Evolutionary conservation across 2,888 invertebrate species (phyloP).

Genomic region (Yponomeuta plumbellus): DNA sequence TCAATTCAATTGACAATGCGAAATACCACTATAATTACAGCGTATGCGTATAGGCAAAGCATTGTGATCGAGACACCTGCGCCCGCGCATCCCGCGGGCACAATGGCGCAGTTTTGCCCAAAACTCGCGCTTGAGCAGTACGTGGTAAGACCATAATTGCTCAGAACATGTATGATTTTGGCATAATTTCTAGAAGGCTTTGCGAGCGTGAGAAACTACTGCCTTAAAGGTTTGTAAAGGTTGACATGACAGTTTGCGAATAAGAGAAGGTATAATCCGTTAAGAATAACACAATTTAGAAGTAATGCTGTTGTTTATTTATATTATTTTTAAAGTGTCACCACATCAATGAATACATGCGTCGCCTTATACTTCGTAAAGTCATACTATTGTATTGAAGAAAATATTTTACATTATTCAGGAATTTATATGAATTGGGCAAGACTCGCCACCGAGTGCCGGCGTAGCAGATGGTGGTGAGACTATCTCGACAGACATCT

Average conservation of each 20-base stretch:
- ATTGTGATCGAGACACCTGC: conserved; percentile 49
- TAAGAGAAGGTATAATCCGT: background rate
- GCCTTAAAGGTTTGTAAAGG: background rate
- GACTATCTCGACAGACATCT: no score
- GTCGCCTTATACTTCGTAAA: no score
- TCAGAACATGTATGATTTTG: background rate
- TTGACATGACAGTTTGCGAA: background rate
- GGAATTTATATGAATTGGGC: no score
- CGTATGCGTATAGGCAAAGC: conserved; percentile 20
- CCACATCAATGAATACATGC: no score
- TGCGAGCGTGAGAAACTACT: conserved; percentile 16
- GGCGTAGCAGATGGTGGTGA: no score
- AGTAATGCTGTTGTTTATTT: background rate
- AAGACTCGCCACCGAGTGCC: no score
- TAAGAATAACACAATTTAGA: background rate
- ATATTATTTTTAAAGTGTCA: background rate
- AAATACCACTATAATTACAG: conserved; percentile 46
- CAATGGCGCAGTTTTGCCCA: conserved; percentile 5
- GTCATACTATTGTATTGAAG: no score
- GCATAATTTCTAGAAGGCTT: background rate
- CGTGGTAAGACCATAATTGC: background rate
- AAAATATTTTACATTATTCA: no score
- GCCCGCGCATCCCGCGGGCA: conserved; percentile 31
- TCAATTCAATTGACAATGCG: conserved; percentile 31
- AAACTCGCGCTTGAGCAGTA: background rate